Evolutionary conservation across 2,113 vertebrate species (phyloP), one percentile per base, ranked within the genome.

Genomic region (Salvelinus alpinus): DNA sequence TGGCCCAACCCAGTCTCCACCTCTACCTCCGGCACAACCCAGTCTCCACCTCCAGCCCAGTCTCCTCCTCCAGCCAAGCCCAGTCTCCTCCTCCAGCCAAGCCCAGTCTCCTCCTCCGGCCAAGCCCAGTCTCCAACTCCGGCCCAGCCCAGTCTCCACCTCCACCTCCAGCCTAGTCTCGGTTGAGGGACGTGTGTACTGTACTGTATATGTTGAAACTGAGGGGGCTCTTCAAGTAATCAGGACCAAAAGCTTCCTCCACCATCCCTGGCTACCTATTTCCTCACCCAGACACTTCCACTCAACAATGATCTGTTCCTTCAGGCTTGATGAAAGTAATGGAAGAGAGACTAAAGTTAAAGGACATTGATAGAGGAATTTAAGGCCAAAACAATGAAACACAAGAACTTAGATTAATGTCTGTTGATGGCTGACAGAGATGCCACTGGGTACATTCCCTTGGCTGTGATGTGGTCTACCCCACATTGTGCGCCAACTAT

Each of bases 191-290:
- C 24, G 8, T 9, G 38, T 38, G 38, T 38, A 38, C 38, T 38
- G 8, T 38, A 38, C 38, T 38, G 38, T 38, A 51, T 54, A 54
- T 25, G 47, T 70, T 77, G 71, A 74, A 78, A 76, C 64, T 9
- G 1, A 73, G 34, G 71, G 77, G 79, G 77, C 75, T 64, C 47
- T 77, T 85, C 77, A 70, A 82, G 83, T 86, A 85, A 78, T 79
- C 77, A 60, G 93, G 92, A 93, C 86, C 87, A 91, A 94, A 92
- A 38, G 8, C 8, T 38, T 6, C 34, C 81, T 71, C 60, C 84
- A 67, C 74, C 74, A 82, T 73, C 31, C 79, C 70, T 70, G 69
- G 16, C 60, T 78, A 85, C 74, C 67, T 31, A 9, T 88, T 89
- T 86, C 38, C 8, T 38, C 38, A 44, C 38, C 38, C 9, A 44